phyloP scores from a whole-genome alignment of 2,113 vertebrate species.

The Isurus oxyrinchus region DNA sequence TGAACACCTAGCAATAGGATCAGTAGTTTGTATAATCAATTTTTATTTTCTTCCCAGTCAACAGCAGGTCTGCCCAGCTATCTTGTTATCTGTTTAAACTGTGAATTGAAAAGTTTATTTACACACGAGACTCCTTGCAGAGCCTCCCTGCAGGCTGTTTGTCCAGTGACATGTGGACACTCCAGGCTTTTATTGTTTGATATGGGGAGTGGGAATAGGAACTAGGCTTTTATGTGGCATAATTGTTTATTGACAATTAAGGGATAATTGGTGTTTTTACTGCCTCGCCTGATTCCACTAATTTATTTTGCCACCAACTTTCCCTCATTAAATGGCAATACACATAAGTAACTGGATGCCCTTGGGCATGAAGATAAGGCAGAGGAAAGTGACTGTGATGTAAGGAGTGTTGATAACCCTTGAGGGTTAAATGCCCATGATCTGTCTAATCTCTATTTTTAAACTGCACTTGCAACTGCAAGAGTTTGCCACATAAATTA shows the following conservation, averaged over 20 bases:
- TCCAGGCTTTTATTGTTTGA: conserved; percentile 61
- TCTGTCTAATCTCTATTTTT: not conserved
- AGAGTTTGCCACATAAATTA: not conserved
- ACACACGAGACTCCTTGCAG: conserved; percentile 49
- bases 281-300: conserved; percentile 53
- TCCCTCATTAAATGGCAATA: conserved; percentile 23
- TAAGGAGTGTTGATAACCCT: not conserved
- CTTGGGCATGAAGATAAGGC: conserved; percentile 20
- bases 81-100: conserved; percentile 25
- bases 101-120: conserved; percentile 59
- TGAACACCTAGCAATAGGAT: not conserved
- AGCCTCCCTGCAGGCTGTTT: conserved; percentile 60
- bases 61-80: not conserved
- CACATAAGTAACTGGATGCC: conserved; percentile 19
- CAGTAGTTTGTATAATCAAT: not conserved
- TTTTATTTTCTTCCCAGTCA: not conserved
- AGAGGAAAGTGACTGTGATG: not conserved
- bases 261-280: conserved; percentile 56
- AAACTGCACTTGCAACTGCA: not conserved
- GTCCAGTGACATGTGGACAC: conserved; percentile 60
- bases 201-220: conserved; percentile 54
- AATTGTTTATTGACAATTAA: conserved; percentile 69
- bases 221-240: conserved; percentile 57
- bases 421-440: not conserved
- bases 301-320: conserved; percentile 44